phyloP scores from a whole-genome alignment of 2,888 invertebrate species.

The Tupiocoris notatus region DNA sequence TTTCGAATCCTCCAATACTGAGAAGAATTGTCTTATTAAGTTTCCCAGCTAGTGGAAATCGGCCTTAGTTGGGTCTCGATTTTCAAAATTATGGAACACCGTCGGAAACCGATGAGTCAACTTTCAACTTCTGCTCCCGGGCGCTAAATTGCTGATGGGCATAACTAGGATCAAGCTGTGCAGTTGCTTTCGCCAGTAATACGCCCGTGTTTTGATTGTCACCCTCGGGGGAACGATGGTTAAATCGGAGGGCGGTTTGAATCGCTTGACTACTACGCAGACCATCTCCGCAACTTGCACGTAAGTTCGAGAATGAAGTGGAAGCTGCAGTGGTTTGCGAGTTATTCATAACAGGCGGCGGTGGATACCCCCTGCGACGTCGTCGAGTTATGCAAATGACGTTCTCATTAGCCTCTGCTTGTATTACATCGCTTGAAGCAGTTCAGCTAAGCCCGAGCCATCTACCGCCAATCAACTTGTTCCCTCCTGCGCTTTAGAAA shows the following conservation, averaged over 20 bases:
- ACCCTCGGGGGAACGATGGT: slow-evolving; percentile 15
- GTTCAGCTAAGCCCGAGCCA: neutral
- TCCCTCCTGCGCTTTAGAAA: slow-evolving; percentile 20
- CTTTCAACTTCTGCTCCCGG: no score
- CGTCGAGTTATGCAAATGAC: slow-evolving; percentile 20
- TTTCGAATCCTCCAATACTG: no score
- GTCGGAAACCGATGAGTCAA: no score
- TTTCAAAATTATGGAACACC: no score
- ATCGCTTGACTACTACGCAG: neutral
- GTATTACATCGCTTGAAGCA: neutral
- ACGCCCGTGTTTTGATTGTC: slow-evolving; percentile 29
- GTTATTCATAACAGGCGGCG: slow-evolving; percentile 13
- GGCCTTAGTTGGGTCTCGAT: no score
- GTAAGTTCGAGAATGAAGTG: neutral
- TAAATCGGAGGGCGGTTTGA: neutral
- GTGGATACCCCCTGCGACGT: neutral
- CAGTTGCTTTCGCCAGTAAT: slow-evolving; percentile 1
- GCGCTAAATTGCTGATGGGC: neutral
- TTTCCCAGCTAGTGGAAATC: no score
- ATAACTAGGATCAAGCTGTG: slow-evolving; percentile 33
- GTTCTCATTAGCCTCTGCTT: slow-evolving; percentile 28
- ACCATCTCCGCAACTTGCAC: no score
- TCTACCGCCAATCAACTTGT: slow-evolving; percentile 21
- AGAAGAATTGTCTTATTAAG: no score
- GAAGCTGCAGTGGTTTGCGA: neutral